A percentile compares a stretch with the other conserved stretches of the same genome.
Conservation (phyloP, 2,113 vertebrate genomes). For the Elgaria multicarinata region DNA sequence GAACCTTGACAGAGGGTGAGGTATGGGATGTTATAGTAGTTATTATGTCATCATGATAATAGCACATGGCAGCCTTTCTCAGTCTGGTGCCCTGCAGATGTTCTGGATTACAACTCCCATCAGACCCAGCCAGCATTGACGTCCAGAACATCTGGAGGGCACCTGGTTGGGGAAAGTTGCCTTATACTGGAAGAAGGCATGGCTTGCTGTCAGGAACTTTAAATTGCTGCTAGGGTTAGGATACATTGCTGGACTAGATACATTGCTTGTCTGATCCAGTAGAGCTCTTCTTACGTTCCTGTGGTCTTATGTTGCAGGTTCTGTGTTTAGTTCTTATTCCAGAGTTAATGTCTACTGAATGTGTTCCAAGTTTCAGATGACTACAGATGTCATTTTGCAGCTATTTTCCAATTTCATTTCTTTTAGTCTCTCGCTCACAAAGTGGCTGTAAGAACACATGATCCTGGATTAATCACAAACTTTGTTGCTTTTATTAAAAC, state of each 20-base stretch:
- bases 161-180: no score
- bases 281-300: not conserved
- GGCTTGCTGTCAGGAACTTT: not conserved
- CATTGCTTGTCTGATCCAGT: not conserved
- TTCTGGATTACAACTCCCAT: no score
- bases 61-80: no score
- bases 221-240: not conserved
- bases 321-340: not conserved
- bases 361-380: constrained; percentile 20
- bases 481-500: constrained; percentile 34
- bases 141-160: no score
- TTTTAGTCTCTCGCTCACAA: constrained; percentile 6
- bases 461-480: constrained; percentile 25
- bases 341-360: not conserved
- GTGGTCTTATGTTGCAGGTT: not conserved
- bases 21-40: no score
- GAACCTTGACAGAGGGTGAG: no score
- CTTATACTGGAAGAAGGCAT: no score
- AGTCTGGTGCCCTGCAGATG: no score
- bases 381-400: not conserved
- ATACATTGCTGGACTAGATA: not conserved
- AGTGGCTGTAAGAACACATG: constrained; percentile 22
- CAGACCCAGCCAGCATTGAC: no score
- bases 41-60: no score
- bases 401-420: constrained; percentile 33